Evolutionary conservation across 2,888 invertebrate genomes (phyloP).

Genomic region (Lasioglossum figueresi): DNA sequence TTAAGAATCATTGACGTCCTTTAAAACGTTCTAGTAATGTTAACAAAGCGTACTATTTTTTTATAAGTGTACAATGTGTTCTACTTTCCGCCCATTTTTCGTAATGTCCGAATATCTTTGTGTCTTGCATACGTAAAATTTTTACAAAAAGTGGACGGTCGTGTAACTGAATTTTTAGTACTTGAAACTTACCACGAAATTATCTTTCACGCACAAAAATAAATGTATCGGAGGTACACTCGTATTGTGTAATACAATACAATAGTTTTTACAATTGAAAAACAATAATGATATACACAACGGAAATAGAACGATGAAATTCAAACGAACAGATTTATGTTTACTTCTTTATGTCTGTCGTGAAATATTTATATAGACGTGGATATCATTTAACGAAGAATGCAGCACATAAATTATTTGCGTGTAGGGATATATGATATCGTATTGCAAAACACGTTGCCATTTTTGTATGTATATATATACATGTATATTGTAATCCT

Average conservation of each 20-base stretch:
- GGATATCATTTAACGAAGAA: constrained; percentile 15
- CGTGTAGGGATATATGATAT: constrained; percentile 5
- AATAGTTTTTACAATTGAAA: constrained; percentile 16
- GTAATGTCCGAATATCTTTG: constrained; percentile 44
- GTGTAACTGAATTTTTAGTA: not conserved
- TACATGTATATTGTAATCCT: constrained; percentile 29
- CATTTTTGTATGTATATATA: constrained; percentile 13
- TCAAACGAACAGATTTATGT: constrained; percentile 6
- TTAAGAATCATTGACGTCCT: constrained; percentile 39
- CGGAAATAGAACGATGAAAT: not conserved
- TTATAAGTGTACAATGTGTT: constrained; percentile 54
- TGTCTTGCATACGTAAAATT: constrained; percentile 29
- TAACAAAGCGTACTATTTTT: constrained; percentile 50
- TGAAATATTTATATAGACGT: constrained; percentile 26
- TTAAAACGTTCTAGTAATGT: constrained; percentile 42
- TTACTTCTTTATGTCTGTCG: constrained; percentile 24
- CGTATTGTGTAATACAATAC: not conserved
- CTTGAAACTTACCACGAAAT: constrained; percentile 14
- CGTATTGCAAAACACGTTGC: constrained; percentile 15
- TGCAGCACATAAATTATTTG: constrained; percentile 34
- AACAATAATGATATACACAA: constrained; percentile 5
- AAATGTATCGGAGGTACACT: not conserved
- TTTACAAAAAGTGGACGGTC: constrained; percentile 5
- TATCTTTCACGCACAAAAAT: constrained; percentile 39
- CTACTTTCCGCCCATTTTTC: constrained; percentile 57